These are phyloP conservation scores for Perca schrenkii DNA, from an alignment of 2,113 vertebrate species.

Conservation along the genomic window DNA sequence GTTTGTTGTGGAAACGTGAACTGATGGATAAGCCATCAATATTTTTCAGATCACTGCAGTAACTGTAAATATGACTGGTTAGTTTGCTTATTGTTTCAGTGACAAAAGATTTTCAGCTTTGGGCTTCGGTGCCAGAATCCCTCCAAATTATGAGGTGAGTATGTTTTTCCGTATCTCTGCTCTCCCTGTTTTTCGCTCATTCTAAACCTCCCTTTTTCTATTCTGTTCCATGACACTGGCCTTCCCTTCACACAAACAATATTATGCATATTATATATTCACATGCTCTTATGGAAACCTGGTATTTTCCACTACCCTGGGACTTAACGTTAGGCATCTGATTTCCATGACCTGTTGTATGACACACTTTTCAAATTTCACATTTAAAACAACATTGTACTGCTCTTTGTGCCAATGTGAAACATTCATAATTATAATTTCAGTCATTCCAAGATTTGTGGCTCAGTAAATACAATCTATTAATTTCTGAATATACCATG, in stretches of 20 bases:
- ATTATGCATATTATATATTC: conserved; percentile 34
- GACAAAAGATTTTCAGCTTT: conserved; percentile 97
- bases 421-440: conserved; percentile 47
- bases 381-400: conserved; percentile 61
- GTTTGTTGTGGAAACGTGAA: conserved; percentile 53
- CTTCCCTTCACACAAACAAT: neutral
- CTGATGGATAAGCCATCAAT: conserved; percentile 62
- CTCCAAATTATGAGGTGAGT: conserved; percentile 95
- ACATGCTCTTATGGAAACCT: conserved; percentile 17
- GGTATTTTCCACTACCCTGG: conserved; percentile 37
- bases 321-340: conserved; percentile 14
- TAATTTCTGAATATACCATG: conserved; percentile 40
- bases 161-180: conserved; percentile 11
- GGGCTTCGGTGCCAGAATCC: conserved; percentile 96
- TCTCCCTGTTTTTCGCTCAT: neutral
- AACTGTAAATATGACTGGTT: conserved; percentile 27
- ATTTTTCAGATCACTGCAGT: conserved; percentile 38
- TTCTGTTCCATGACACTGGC: neutral
- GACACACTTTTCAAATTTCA: conserved; percentile 57
- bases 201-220: neutral
- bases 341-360: conserved; percentile 54
- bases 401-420: conserved; percentile 8
- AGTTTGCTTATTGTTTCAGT: conserved; percentile 81
- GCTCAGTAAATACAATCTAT: conserved; percentile 29
- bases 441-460: conserved; percentile 29